These are phyloP conservation scores for Meles meles DNA, from an alignment of 2,113 vertebrate species.

Conservation along the genomic window DNA sequence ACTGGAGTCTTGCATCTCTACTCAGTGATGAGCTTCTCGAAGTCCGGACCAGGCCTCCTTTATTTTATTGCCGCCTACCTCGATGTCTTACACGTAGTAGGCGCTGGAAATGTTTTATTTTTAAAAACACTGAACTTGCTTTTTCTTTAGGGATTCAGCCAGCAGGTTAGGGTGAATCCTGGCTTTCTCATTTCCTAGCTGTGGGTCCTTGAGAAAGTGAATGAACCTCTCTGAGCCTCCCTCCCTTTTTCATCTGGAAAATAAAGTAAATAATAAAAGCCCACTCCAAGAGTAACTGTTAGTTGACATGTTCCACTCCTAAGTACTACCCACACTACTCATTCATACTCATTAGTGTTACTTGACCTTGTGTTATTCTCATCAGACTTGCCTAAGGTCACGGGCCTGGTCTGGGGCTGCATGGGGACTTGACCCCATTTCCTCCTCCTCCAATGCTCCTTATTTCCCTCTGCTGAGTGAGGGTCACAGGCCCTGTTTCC, in stretches of 20 bases:
- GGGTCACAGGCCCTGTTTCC: neutral
- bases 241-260: neutral
- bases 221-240: neutral
- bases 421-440: neutral
- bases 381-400: neutral
- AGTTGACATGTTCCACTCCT: neutral
- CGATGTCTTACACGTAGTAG: neutral
- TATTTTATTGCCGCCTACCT: neutral
- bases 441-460: neutral
- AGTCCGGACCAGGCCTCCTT: neutral
- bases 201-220: conserved; percentile 14
- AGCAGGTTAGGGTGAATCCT: neutral
- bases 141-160: neutral
- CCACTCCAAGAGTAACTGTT: neutral
- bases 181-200: neutral
- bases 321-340: neutral
- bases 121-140: neutral
- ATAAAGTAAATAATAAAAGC: neutral
- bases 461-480: neutral
- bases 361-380: neutral
- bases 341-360: neutral
- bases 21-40: neutral
- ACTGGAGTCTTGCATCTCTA: neutral
- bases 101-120: neutral
- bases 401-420: too few species aligned